Conservation (phyloP, 2,113 vertebrate genomes). For the Cephalopterus ornatus region DNA sequence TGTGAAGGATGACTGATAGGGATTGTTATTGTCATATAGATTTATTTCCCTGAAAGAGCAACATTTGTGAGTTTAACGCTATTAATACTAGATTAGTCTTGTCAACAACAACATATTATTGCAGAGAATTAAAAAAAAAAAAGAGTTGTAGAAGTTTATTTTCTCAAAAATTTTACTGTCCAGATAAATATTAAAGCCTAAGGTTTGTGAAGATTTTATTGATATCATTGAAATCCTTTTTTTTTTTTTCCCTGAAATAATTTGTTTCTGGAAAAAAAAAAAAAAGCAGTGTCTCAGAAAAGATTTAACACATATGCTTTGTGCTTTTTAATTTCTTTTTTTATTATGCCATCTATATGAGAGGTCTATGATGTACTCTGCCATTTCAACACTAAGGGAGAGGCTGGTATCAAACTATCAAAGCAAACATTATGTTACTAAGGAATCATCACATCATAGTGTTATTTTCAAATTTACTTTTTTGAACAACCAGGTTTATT, state of each 20-base stretch:
- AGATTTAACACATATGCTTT: neutral
- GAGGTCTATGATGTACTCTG: neutral
- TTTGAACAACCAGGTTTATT: neutral
- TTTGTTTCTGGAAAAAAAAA: neutral
- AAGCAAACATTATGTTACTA: neutral
- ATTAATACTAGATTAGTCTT: neutral
- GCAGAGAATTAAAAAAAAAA: neutral
- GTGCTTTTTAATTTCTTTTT: neutral
- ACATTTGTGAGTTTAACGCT: accelerated
- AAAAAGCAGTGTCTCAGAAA: neutral
- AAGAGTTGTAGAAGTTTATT: neutral
- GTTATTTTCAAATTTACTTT: neutral
- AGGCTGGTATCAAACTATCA: neutral
- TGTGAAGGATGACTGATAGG: neutral
- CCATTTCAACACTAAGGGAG: neutral
- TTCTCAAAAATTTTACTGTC: neutral
- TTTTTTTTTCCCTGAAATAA: neutral
- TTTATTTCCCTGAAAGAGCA: neutral
- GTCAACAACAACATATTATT: neutral
- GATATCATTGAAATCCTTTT: accelerated
- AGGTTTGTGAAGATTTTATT: neutral
- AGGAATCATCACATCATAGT: neutral
- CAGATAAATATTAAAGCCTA: neutral
- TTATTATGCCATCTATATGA: neutral
- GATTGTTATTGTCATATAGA: neutral